Conservation (phyloP, 2,797 vertebrate genomes). For the Lepidocolaptes lacrymiger region DNA sequence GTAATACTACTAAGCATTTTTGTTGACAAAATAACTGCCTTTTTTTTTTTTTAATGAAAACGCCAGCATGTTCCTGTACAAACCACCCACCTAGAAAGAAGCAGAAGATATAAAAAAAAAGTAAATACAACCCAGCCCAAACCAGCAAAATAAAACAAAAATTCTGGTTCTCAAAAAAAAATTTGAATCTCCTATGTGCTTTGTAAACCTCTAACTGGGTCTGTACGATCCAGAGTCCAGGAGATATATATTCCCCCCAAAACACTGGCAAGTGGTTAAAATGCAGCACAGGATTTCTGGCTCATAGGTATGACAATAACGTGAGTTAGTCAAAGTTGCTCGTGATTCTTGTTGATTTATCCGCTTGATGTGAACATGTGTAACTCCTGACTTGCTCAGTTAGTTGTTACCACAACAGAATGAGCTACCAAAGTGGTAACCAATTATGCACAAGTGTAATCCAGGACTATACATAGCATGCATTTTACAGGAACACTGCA, state of each 20-base stretch:
- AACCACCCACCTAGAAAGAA: not conserved
- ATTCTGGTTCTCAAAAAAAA: not conserved
- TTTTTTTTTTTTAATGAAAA: not conserved
- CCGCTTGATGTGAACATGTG: not conserved
- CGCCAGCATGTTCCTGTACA: fast-evolving
- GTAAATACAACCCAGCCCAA: fast-evolving
- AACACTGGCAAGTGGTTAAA: not conserved
- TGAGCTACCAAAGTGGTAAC: not conserved
- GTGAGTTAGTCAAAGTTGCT: not conserved
- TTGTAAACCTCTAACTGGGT: not conserved
- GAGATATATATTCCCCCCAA: not conserved
- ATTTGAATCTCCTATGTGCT: not conserved
- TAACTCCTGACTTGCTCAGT: not conserved
- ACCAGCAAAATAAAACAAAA: not conserved
- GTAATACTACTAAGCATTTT: not conserved
- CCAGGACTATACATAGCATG: not conserved
- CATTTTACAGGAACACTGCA: not conserved
- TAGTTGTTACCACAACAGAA: not conserved
- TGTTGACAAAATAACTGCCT: not conserved
- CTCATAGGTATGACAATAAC: not conserved
- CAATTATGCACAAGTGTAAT: not conserved
- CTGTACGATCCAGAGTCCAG: not conserved
- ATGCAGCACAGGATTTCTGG: not conserved
- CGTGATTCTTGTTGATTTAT: not conserved
- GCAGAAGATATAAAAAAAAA: not conserved